Evolutionary conservation across 2,888 invertebrate genomes (phyloP), one percentile per base, ranked within the genome.

Genomic region (Dascillus cervinus): DNA sequence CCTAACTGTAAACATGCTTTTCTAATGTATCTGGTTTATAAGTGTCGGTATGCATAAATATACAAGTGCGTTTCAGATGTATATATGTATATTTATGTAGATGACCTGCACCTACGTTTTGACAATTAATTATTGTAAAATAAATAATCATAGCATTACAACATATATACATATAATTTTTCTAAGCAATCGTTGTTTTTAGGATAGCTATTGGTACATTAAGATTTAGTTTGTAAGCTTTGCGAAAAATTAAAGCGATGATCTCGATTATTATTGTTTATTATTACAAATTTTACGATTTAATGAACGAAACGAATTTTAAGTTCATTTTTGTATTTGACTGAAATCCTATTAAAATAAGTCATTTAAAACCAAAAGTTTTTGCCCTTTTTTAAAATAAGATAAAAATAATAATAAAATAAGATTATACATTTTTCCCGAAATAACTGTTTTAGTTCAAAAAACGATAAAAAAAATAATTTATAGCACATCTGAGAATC

Each of bases 141-240:
- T 55, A 53, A 59, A 58, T 60, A 58, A 58, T 57, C 54, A 60
- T 64, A 63, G 62, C 61, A 62, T 60, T 61, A 62, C 56, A 58
- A 58, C 49, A 58, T 52, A 60, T 61, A 63, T 63, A 63, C 62
- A 63, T 63, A 64, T 64, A 65, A 64, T 65, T 65, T 64, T 64
- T 65, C 65, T 65, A 65, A 65, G 64, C 65, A 64, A 64, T 64
- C 62, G 62, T 63, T 64, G 62, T 64, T 64, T 59, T 63, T 63
- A 63, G 63, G 58, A 41, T 64, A 64, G 62, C 61, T 60, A 64
- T 62, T 63, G 58, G 55, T 59, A 62, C 58, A 61, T 58, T 61
- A 62, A 64, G 55, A 55, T 62, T 63, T 63, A 62, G 60, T 64
- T 64, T 56, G 55, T 64, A 64, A 64, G 64, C 63, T 64, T 63